Conservation (phyloP, 2,888 invertebrate genomes). For the Caenorhabditis virilis region DNA sequence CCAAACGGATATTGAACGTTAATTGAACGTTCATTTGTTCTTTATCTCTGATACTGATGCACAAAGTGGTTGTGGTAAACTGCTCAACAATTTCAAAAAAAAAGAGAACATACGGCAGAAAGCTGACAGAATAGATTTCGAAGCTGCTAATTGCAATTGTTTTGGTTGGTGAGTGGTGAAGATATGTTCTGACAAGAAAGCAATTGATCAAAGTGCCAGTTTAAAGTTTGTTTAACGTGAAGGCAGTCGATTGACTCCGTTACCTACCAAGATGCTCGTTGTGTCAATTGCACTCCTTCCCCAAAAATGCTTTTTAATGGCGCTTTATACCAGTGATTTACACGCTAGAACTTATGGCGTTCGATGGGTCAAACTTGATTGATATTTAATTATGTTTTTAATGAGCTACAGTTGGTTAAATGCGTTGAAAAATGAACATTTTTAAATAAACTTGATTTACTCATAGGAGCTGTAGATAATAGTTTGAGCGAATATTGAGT, state of each 20-base stretch:
- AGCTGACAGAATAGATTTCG: not conserved
- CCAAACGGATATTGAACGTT: no score
- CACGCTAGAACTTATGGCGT: slow-evolving; percentile 11
- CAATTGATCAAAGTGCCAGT: slow-evolving; percentile 54
- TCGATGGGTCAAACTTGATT: slow-evolving; percentile 21
- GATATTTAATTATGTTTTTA: slow-evolving; percentile 7
- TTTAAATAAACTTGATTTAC: no score
- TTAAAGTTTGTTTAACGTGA: slow-evolving; percentile 58
- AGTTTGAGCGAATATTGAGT: no score
- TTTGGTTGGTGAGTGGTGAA: slow-evolving; percentile 20
- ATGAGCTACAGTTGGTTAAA: no score
- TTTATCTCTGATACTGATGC: no score
- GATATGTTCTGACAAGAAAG: slow-evolving; percentile 39
- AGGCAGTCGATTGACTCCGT: not conserved
- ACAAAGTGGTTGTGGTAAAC: no score
- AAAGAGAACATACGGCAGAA: not conserved
- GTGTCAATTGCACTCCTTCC: no score
- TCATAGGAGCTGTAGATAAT: no score
- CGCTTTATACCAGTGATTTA: slow-evolving; percentile 28
- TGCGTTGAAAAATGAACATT: no score
- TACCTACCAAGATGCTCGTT: not conserved
- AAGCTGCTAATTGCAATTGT: slow-evolving; percentile 19
- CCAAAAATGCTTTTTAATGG: slow-evolving; percentile 3
- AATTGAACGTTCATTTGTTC: no score
- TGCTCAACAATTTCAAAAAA: no score